phyloP scores from a whole-genome alignment of 2,113 vertebrate genomes.

The Gasterosteus nipponicus region DNA sequence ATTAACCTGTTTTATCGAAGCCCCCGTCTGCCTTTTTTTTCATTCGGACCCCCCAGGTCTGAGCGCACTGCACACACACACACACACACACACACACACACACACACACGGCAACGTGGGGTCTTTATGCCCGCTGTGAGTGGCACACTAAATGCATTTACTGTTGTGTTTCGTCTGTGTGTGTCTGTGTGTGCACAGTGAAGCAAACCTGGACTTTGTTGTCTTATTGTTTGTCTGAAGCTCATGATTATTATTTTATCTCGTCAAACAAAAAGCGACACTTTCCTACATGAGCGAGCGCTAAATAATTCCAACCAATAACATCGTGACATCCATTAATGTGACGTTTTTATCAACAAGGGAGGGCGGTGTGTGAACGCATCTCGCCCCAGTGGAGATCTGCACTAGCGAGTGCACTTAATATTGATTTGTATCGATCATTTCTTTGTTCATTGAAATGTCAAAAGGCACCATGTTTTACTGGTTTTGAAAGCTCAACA shows the following conservation, averaged over 20 bases:
- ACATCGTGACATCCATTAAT: background rate
- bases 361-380: too few species aligned
- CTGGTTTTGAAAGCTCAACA: too few species aligned
- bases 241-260: background rate
- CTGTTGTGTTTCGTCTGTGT: background rate
- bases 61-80: background rate
- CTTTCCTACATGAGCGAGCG: background rate
- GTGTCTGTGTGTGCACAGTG: background rate
- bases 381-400: background rate
- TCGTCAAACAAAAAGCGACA: background rate
- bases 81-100: background rate
- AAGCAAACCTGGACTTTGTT: background rate
- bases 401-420: background rate
- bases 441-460: background rate
- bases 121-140: slow-evolving; percentile 1
- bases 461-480: background rate
- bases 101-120: background rate
- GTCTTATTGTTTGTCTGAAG: background rate
- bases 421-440: background rate
- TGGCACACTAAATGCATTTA: background rate
- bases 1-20: background rate
- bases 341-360: too few species aligned
- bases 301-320: background rate
- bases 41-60: background rate
- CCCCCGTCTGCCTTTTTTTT: background rate